Evolutionary conservation across 2,888 invertebrate genomes (phyloP).

Genomic region (Micoletzkya japonica): DNA sequence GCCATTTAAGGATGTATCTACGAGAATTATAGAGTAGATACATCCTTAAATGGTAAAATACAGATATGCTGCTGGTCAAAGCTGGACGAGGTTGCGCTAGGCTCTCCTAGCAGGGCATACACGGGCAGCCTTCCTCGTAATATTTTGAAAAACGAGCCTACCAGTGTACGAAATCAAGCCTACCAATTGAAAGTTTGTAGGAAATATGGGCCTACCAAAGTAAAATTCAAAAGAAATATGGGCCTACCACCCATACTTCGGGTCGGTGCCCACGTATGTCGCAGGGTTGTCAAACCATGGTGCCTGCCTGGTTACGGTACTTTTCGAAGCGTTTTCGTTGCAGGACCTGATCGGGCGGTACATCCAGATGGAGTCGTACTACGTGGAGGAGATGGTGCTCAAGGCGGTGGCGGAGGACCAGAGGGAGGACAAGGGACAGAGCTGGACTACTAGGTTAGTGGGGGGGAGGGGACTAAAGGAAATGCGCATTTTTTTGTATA

Average conservation of each 20-base stretch:
- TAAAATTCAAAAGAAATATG: too few species aligned
- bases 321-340: constrained; percentile 29
- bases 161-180: too few species aligned
- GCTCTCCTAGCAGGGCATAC: too few species aligned
- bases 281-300: background rate
- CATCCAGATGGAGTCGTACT: constrained; percentile 87
- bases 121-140: too few species aligned
- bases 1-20: too few species aligned
- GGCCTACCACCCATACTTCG: too few species aligned
- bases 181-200: too few species aligned
- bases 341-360: constrained; percentile 79
- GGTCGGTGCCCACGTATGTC: background rate
- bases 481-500: too few species aligned
- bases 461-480: background rate
- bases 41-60: background rate
- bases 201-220: too few species aligned
- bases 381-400: constrained; percentile 88
- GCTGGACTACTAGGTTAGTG: constrained; percentile 68
- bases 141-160: too few species aligned
- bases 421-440: constrained; percentile 71
- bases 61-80: too few species aligned
- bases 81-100: too few species aligned
- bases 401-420: constrained; percentile 85
- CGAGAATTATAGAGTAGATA: background rate
- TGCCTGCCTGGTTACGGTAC: background rate